phyloP scores from a whole-genome alignment of 2,888 invertebrate species.

The Dolichomitus sp. region DNA sequence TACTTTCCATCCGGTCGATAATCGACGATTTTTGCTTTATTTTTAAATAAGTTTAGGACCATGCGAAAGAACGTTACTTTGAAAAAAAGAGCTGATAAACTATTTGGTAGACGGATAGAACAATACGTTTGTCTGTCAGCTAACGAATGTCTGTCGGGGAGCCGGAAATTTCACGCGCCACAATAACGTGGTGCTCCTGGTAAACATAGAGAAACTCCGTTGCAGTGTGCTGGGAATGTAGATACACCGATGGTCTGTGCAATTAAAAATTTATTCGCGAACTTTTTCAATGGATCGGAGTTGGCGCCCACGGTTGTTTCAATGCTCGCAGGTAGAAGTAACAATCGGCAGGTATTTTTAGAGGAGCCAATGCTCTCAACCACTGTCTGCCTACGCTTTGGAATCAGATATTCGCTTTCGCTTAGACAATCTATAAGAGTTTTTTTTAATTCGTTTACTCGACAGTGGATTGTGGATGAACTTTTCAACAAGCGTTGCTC shows the following conservation, averaged over 20 bases:
- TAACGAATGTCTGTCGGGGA: slow-evolving; percentile 10
- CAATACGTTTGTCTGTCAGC: background rate
- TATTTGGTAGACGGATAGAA: background rate
- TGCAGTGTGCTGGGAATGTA: slow-evolving; percentile 1
- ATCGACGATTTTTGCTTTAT: background rate
- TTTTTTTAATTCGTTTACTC: slow-evolving; percentile 21
- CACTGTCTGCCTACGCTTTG: slow-evolving; percentile 19
- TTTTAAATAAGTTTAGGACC: background rate
- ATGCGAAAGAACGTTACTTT: slow-evolving; percentile 1
- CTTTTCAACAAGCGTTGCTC: slow-evolving; percentile 13
- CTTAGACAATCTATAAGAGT: slow-evolving; percentile 16
- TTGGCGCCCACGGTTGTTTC: background rate
- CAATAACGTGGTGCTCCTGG: slow-evolving; percentile 3
- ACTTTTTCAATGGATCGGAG: slow-evolving; percentile 36
- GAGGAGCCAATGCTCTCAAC: background rate
- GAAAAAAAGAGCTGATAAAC: slow-evolving; percentile 2
- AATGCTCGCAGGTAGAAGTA: slow-evolving; percentile 7
- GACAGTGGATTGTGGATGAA: slow-evolving; percentile 8
- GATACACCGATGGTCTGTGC: slow-evolving; percentile 26
- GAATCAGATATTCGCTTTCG: slow-evolving; percentile 22
- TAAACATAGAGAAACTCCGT: slow-evolving; percentile 29
- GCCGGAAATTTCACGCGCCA: slow-evolving; percentile 7
- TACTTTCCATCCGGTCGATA: slow-evolving; percentile 35
- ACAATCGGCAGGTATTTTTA: slow-evolving; percentile 40
- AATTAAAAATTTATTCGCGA: slow-evolving; percentile 56